Conservation (phyloP, 2,797 vertebrate genomes). For the Fringilla coelebs region DNA sequence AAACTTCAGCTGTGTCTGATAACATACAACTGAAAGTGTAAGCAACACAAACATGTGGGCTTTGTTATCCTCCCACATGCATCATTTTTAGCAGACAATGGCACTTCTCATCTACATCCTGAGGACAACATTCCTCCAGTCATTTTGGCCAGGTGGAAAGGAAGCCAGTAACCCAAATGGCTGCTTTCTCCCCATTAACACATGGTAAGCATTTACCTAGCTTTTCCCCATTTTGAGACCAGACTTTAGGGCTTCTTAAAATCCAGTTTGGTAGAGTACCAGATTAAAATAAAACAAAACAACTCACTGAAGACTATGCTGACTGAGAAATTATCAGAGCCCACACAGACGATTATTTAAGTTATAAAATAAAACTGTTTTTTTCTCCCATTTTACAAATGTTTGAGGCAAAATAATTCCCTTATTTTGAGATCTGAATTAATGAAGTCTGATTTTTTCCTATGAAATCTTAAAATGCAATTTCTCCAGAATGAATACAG, state of each 20-base stretch:
- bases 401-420: neutral
- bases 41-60: neutral
- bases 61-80: neutral
- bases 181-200: neutral
- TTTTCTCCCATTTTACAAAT: neutral
- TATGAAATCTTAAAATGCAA: neutral
- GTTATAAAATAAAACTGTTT: neutral
- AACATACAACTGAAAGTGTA: neutral
- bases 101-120: neutral
- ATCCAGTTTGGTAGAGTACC: conserved; percentile 1
- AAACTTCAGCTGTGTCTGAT: neutral
- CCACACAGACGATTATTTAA: neutral
- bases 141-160: neutral
- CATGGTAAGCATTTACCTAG: neutral
- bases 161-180: neutral
- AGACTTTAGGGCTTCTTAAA: conserved; percentile 9
- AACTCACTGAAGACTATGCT: neutral
- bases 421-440: neutral
- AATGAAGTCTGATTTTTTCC: neutral
- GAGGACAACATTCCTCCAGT: neutral
- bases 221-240: neutral
- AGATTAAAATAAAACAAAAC: neutral
- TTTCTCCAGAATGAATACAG: neutral
- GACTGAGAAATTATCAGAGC: neutral
- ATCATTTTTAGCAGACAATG: neutral